Evolutionary conservation across 1,140 invertebrate species (phyloP), one percentile per base, ranked within the genome.

Genomic region (Dreissena polymorpha): DNA sequence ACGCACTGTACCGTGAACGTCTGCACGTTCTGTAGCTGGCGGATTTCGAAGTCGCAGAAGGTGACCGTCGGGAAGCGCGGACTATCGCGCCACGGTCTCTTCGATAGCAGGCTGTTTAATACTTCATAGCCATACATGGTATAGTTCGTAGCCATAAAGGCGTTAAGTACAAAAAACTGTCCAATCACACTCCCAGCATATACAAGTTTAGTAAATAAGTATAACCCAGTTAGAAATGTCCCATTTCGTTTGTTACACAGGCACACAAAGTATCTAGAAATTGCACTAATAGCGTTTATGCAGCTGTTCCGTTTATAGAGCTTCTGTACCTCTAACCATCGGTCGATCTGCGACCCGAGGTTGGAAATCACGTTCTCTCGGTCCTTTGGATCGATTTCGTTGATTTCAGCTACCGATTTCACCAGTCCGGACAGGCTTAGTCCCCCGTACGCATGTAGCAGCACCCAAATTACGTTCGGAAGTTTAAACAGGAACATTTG

Each of bases 401-500:
- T 75, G 0, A 85, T 86, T 6, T 83, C 68, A 5, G 86, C 96
- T 60, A 97, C 95, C 64, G 96, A 95, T 23, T 94, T 93, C 93
- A 97, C 95, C 14, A 91, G 82, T 65, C 86, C 87, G 14, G 86
- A 78, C 13, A 90, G 65, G 65, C 90, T 91, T 7, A 91, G 65
- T n/a, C 91, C 91, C 23, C 86, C 81, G 16, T 83, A 49, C 23
- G 72, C 72, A 63, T 87, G 87, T 13, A 87, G 53, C 60, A 91
- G 77, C 13, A 86, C 85, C 91, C 91, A 92, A 0, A 91, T 65
- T 13, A 91, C 27, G 57, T 97, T 95, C 68, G 98, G 98, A 84
- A 97, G 96, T 94, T 99, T 98, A 94, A 99, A 99, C 88, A 99
- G 94, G 93, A 99, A 70, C 12, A 92, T 97, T 97, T 98, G 95